Conservation (phyloP, 1,140 invertebrate genomes). For the Coenobita brevimanus region DNA sequence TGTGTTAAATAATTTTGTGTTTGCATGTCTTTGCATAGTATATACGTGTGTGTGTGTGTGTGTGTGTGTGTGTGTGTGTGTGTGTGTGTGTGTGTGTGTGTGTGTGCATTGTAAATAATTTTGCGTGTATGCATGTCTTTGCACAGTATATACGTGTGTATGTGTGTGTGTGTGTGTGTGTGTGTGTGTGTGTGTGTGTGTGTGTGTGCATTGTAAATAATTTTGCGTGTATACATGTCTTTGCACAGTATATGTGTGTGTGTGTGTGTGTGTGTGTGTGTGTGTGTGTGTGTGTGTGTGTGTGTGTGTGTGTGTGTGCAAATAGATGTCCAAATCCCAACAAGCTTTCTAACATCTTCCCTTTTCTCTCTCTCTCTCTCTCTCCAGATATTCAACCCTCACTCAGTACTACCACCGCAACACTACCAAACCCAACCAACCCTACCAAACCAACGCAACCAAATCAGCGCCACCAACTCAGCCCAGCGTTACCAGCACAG, state of each 20-base stretch:
- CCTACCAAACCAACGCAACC: too few species aligned
- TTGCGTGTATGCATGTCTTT: not conserved
- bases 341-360: not conserved
- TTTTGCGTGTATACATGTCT: too few species aligned
- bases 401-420: too few species aligned
- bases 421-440: too few species aligned
- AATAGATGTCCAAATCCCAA: not conserved
- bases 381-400: too few species aligned
- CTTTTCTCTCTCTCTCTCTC: not conserved
- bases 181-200: too few species aligned
- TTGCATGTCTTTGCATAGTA: not conserved
- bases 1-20: not conserved
- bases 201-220: too few species aligned
- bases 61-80: conserved; percentile 1
- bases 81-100: conserved; percentile 1
- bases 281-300: too few species aligned
- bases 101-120: not conserved
- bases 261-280: too few species aligned
- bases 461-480: too few species aligned
- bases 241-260: too few species aligned
- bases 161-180: conserved; percentile 1
- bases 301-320: not conserved
- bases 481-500: too few species aligned
- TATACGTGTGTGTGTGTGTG: not conserved
- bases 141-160: not conserved